Evolutionary conservation across 1,140 invertebrate species (phyloP), one percentile per base, ranked within the genome.

Genomic region (Drosophila kohkoa): DNA sequence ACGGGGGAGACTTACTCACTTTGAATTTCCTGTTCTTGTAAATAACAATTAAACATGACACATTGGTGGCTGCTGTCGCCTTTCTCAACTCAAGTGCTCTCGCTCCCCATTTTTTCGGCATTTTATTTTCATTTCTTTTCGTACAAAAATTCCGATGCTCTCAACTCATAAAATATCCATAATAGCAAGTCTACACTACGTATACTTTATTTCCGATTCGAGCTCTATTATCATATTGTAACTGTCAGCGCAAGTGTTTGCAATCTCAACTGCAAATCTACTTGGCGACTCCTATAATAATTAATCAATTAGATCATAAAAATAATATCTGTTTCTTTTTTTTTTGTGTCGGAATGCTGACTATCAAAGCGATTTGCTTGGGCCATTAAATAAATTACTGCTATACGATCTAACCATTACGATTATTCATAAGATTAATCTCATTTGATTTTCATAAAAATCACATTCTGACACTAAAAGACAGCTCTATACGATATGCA

Each of bases 21-120:
- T 83, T 88, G 82, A 88, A 74, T 88, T 87, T 88, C 77, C 81
- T 83, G 83, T 88, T 86, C 82, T 86, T 87, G 82, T 87, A 88
- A 88, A 87, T 88, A 87, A 80, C 82, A 87, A 87, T 87, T 87
- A 82, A 87, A 87, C 83, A 87, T 83, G 83, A 87, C 82, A 87
- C 85, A 72, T 87, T 77, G 65, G 43, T 79, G 71, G 60, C 75
- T 81, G 82, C 78, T 71, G 69, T 73, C 45, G 60, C 68, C 64
- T 45, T 64, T 58, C 58, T 32, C 66, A 64, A 60, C 65, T 69
- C 25, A 52, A 52, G 6, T 52, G 25, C 28, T 32, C 30, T 6
- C 5, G 8, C 38, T n/a, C 38, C 7, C 8, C 51, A 32, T 30
- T 8, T 32, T 30, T 52, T 13, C 25, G 48, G 11, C 65, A 46